These are phyloP conservation scores for Stegodyphus dumicola DNA, from an alignment of 1,140 invertebrate genomes.

Conservation along the genomic window DNA sequence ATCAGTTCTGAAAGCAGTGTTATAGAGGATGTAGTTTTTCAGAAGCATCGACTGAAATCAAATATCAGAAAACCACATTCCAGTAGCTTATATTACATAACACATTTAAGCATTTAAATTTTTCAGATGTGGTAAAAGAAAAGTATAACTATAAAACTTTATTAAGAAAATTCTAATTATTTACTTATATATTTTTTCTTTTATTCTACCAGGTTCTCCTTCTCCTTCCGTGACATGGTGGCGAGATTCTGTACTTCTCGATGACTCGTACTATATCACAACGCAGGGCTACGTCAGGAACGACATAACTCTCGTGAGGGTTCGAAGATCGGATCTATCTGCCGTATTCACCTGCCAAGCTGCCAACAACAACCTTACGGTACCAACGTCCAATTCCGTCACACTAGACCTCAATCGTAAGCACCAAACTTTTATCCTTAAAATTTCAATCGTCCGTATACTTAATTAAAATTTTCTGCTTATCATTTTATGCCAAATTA, in stretches of 20 bases:
- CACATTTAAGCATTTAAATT: too few relatives aligned
- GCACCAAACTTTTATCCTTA: slow-evolving; percentile 44
- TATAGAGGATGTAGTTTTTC: too few relatives aligned
- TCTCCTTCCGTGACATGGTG: slow-evolving; percentile 65
- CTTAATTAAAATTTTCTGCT: too few relatives aligned
- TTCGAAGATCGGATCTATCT: slow-evolving; percentile 82
- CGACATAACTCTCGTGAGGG: slow-evolving; percentile 79
- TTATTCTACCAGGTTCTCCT: slow-evolving; percentile 62
- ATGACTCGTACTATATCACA: slow-evolving; percentile 61
- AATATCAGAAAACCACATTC: too few relatives aligned
- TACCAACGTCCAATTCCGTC: slow-evolving; percentile 64
- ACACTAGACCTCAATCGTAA: slow-evolving; percentile 66
- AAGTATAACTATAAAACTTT: background rate
- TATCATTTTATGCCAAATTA: too few relatives aligned
- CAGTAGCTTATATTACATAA: too few relatives aligned
- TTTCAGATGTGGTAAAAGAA: too few relatives aligned
- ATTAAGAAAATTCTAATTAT: background rate
- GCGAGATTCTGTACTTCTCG: slow-evolving; percentile 63
- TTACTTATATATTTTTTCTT: background rate
- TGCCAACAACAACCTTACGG: slow-evolving; percentile 66
- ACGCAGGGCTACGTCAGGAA: slow-evolving; percentile 70
- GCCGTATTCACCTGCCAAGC: slow-evolving; percentile 81
- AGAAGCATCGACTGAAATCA: too few relatives aligned
- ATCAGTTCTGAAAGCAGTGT: too few relatives aligned
- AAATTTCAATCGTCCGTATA: too few relatives aligned